Percentiles rank a stretch among this genome's conserved stretches.
Conservation (phyloP, 2,888 invertebrate genomes). For the Agelastica alni region DNA sequence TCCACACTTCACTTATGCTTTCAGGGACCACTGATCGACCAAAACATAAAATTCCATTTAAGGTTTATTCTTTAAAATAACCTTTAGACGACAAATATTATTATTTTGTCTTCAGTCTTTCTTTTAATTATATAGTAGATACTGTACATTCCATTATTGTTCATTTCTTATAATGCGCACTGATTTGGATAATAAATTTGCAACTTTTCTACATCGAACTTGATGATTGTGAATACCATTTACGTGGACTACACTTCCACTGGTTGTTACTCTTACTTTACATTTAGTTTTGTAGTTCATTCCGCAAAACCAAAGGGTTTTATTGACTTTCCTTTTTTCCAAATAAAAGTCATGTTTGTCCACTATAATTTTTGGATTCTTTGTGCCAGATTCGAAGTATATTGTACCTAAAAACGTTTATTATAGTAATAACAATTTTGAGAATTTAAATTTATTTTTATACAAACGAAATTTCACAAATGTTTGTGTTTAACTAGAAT, state of each 20-base stretch:
- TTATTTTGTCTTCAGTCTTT: too few species aligned
- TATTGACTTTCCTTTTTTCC: constrained; percentile 32
- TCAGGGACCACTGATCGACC: too few species aligned
- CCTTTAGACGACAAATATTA: too few species aligned
- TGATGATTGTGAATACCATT: constrained; percentile 34
- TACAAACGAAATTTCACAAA: too few species aligned
- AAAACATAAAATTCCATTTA: too few species aligned
- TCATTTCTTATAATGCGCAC: constrained; percentile 34
- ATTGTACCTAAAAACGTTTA: constrained; percentile 31
- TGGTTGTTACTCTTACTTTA: constrained; percentile 35
- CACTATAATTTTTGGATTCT: constrained; percentile 43
- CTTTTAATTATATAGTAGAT: too few species aligned
- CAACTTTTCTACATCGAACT: constrained; percentile 16
- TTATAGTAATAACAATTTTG: constrained; percentile 2
- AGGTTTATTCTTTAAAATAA: too few species aligned
- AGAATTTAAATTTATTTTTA: too few species aligned
- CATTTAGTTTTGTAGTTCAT: constrained; percentile 37
- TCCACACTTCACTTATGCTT: too few species aligned
- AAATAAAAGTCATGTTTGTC: constrained; percentile 38
- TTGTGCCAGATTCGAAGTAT: constrained; percentile 38
- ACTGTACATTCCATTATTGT: too few species aligned
- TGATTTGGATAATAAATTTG: constrained; percentile 34
- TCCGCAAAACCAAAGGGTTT: constrained; percentile 39
- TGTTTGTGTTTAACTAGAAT: too few species aligned
- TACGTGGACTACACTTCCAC: constrained; percentile 30